Evolutionary conservation across 2,113 vertebrate species (phyloP).

Genomic region (Psittacara wagleri): DNA sequence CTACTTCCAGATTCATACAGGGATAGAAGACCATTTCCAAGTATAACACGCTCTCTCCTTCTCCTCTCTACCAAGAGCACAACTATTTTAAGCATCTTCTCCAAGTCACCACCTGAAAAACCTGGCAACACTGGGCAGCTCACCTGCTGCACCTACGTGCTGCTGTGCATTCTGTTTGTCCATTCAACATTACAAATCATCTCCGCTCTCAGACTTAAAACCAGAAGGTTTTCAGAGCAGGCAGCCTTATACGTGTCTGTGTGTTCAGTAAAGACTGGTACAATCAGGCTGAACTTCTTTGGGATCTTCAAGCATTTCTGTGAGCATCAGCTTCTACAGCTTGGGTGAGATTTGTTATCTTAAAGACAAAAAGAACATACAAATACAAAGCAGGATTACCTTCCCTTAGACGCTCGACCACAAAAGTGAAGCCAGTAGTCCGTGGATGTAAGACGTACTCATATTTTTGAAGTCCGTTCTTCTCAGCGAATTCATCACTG

Average conservation of each 20-base stretch:
- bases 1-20: not conserved
- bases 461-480: slow-evolving; percentile 85
- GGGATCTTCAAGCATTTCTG: not conserved
- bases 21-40: not conserved
- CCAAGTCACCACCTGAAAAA: not conserved
- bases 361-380: not conserved
- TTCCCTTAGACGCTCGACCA: slow-evolving; percentile 88
- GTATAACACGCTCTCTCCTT: not conserved
- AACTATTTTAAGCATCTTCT: not conserved
- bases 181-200: not conserved
- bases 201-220: not conserved
- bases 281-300: not conserved
- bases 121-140: not conserved
- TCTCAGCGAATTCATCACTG: slow-evolving; percentile 88
- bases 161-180: not conserved
- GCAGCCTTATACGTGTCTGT: not conserved
- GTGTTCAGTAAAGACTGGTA: not conserved
- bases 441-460: slow-evolving; percentile 93
- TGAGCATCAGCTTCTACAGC: not conserved
- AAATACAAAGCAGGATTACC: slow-evolving; percentile 73
- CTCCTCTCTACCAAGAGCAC: not conserved
- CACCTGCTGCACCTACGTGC: not conserved
- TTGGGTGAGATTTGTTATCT: not conserved
- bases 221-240: not conserved
- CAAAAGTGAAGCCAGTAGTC: slow-evolving; percentile 95